Conservation (phyloP, 2,113 vertebrate genomes). For the Anoura caudifer region DNA sequence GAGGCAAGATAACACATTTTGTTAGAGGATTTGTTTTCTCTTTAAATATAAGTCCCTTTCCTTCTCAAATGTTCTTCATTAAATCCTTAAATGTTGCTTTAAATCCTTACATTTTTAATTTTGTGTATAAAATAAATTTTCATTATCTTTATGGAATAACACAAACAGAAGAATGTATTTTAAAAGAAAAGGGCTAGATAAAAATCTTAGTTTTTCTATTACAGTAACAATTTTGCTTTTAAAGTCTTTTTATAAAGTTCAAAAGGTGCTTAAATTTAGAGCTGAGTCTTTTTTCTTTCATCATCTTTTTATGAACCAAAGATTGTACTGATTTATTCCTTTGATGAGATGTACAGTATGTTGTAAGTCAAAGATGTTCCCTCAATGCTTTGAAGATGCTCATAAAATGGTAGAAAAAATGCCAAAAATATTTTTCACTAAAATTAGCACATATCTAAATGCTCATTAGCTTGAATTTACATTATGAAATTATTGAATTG, state of each 20-base stretch:
- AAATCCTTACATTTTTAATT: constrained; percentile 40
- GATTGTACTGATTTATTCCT: constrained; percentile 69
- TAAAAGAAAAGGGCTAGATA: constrained; percentile 54
- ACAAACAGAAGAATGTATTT: constrained; percentile 47
- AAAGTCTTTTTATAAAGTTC: constrained; percentile 61
- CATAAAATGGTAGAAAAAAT: constrained; percentile 50
- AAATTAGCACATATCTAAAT: constrained; percentile 49
- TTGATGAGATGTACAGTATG: constrained; percentile 44
- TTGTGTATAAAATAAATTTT: constrained; percentile 40
- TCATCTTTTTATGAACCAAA: constrained; percentile 65
- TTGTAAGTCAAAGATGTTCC: constrained; percentile 63
- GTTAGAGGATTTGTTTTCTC: background rate
- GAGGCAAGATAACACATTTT: constrained; percentile 12
- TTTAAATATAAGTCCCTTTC: constrained; percentile 2
- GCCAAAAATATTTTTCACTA: constrained; percentile 64
- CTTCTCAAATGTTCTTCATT: background rate
- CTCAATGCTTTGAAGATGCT: constrained; percentile 42
- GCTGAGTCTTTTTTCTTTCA: background rate
- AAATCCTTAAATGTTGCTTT: background rate
- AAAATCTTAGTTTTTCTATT: constrained; percentile 65
- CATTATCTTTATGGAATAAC: constrained; percentile 33
- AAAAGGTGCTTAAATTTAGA: constrained; percentile 71
- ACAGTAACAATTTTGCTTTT: constrained; percentile 32
- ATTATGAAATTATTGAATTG: constrained; percentile 9
- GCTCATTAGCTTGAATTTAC: constrained; percentile 53